Percentiles rank a stretch among this genome's conserved stretches.
phyloP scores from a whole-genome alignment of 2,797 vertebrate species.

The Hemibagrus guttatus region DNA sequence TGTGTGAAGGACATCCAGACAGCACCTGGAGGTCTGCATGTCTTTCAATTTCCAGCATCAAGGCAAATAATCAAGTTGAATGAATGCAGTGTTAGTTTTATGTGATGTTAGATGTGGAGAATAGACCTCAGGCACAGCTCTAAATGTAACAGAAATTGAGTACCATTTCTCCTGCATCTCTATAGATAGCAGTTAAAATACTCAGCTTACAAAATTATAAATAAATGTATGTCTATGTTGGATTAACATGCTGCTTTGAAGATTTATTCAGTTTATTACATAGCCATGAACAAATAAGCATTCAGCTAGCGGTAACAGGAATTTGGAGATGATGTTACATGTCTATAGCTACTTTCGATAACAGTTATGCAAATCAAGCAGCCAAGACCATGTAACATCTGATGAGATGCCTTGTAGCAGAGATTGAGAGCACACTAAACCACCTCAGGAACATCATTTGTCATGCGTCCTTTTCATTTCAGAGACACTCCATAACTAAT shows the following conservation, averaged over 20 bases:
- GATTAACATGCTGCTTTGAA: neutral
- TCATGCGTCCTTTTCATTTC: conserved; percentile 69
- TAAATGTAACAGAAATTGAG: neutral
- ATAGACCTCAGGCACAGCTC: neutral
- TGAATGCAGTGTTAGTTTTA: neutral
- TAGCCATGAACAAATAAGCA: neutral
- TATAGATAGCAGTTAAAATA: neutral
- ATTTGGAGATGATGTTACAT: conserved; percentile 5
- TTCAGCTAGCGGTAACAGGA: conserved; percentile 14
- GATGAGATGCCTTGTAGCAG: conserved; percentile 47
- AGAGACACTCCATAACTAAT: conserved; percentile 66
- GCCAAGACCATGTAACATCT: conserved; percentile 35
- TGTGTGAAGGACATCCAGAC: conserved; percentile 56
- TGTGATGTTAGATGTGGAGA: neutral
- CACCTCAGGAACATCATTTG: conserved; percentile 66
- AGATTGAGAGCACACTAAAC: conserved; percentile 44
- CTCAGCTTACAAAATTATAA: neutral
- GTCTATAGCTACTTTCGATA: conserved; percentile 22
- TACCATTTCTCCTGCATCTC: neutral
- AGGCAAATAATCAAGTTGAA: neutral
- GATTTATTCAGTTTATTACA: neutral
- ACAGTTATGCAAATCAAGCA: conserved; percentile 42
- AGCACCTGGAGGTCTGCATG: conserved; percentile 52
- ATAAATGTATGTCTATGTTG: neutral
- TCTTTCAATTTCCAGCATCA: neutral